phyloP scores from a whole-genome alignment of 1,140 invertebrate genomes.

The Cylas formicarius region DNA sequence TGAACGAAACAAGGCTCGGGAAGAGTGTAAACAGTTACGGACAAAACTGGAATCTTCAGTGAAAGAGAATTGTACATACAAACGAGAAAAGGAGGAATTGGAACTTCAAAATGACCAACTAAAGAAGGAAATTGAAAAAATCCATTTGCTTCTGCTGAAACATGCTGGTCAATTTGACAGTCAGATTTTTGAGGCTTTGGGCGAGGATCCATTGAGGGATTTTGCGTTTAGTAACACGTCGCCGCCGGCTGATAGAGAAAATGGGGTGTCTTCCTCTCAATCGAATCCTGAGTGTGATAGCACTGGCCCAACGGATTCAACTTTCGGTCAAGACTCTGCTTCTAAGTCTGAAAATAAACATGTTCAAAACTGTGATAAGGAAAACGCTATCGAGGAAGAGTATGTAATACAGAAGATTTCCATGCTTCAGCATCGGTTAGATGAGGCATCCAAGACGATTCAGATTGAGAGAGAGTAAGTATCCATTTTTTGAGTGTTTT shows the following conservation, averaged over 20 bases:
- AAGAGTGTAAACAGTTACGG: slow-evolving; percentile 76
- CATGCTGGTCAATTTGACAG: slow-evolving; percentile 59
- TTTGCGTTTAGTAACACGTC: slow-evolving; percentile 37
- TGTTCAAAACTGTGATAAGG: slow-evolving; percentile 47
- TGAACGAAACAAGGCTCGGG: slow-evolving; percentile 78
- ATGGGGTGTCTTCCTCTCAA: slow-evolving; percentile 39
- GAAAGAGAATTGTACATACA: slow-evolving; percentile 69
- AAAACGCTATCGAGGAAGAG: slow-evolving; percentile 51
- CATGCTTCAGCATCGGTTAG: slow-evolving; percentile 61
- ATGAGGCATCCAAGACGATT: slow-evolving; percentile 69
- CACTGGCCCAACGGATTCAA: slow-evolving; percentile 36
- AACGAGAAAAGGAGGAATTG: slow-evolving; percentile 73
- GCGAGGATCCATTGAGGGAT: slow-evolving; percentile 43
- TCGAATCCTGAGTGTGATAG: slow-evolving; percentile 36
- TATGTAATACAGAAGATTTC: slow-evolving; percentile 58
- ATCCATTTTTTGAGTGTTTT: slow-evolving; percentile 1
- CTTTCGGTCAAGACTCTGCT: too few species aligned
- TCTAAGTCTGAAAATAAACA: slow-evolving; percentile 57
- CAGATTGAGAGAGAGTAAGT: slow-evolving; percentile 65
- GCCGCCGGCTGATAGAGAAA: slow-evolving; percentile 41
- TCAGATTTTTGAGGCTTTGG: slow-evolving; percentile 44
- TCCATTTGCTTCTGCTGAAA: slow-evolving; percentile 59
- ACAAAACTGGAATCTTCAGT: slow-evolving; percentile 68
- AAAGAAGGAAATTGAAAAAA: slow-evolving; percentile 72
- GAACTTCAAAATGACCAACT: slow-evolving; percentile 73